Conservation (phyloP, 2,113 vertebrate species). For the Nycticryphes semicollaris region DNA sequence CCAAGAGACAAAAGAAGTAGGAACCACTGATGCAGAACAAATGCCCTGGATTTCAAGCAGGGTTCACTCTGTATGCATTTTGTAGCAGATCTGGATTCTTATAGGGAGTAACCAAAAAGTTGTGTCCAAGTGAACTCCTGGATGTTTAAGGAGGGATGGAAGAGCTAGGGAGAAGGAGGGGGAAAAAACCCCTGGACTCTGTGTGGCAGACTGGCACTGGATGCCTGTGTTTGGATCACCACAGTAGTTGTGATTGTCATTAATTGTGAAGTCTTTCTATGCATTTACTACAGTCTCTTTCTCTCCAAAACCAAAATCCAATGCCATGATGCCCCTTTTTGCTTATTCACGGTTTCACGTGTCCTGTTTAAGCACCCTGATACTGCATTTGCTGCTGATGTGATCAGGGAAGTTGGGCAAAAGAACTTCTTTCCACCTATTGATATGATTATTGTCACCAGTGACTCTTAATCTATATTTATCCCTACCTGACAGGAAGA, state of each 20-base stretch:
- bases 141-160: neutral
- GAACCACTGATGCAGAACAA: neutral
- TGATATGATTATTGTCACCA: neutral
- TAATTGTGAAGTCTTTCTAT: neutral
- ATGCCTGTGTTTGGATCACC: rapidly evolving
- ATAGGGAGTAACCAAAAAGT: neutral
- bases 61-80: neutral
- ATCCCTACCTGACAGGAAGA: neutral
- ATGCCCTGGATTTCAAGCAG: neutral
- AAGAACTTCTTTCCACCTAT: neutral
- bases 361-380: neutral
- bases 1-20: neutral
- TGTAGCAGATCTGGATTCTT: neutral
- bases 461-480: neutral
- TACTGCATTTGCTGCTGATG: neutral
- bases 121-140: neutral
- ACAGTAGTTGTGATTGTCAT: neutral
- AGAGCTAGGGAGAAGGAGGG: neutral
- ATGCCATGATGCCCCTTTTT: neutral
- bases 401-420: neutral
- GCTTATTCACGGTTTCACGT: neutral
- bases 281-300: neutral
- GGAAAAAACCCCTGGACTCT: neutral
- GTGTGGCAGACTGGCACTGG: neutral
- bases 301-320: neutral